These are phyloP conservation scores for Bambusicola thoracicus DNA, from an alignment of 2,113 vertebrate species.

Conservation along the genomic window DNA sequence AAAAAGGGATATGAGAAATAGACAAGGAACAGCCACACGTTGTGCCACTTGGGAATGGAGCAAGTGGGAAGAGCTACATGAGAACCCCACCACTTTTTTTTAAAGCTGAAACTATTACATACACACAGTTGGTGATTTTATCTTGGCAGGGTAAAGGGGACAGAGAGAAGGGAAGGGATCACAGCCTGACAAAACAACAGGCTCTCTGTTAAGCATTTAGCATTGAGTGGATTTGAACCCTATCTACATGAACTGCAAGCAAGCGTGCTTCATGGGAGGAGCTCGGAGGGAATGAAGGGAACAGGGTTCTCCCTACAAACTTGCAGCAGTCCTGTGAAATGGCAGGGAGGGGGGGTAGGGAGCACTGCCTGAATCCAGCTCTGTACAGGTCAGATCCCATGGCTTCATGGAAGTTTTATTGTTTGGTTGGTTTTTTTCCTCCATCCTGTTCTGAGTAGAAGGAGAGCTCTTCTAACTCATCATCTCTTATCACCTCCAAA, in stretches of 20 bases:
- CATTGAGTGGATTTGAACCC: background rate
- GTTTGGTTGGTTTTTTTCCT: background rate
- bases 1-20: constrained; percentile 33
- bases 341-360: background rate
- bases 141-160: background rate
- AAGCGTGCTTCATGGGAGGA: background rate
- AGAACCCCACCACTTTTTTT: constrained; percentile 4
- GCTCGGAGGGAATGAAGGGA: background rate
- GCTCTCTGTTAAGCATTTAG: background rate
- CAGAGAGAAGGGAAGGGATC: background rate
- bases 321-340: background rate
- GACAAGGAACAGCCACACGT: constrained; percentile 11
- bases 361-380: background rate
- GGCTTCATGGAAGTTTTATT: background rate
- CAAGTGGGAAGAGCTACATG: background rate
- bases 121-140: background rate
- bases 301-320: background rate
- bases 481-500: background rate
- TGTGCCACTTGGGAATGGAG: background rate
- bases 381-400: background rate
- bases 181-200: background rate
- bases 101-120: background rate
- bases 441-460: background rate
- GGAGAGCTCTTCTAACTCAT: background rate
- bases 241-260: background rate